Conservation (phyloP, 1,140 invertebrate genomes). For the Drosophila aff. region DNA sequence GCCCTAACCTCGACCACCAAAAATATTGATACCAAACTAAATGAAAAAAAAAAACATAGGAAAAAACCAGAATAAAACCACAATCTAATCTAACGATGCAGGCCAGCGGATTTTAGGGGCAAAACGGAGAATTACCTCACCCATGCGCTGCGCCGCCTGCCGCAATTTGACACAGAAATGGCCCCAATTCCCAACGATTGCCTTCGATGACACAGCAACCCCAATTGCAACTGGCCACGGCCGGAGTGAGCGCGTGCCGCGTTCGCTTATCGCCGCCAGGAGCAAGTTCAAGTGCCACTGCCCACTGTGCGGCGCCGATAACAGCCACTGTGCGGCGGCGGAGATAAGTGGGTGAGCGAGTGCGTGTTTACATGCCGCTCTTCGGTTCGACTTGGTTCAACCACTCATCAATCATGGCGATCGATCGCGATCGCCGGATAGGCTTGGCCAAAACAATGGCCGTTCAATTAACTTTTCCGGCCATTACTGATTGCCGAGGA, state of each 20-base stretch:
- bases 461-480: conserved; percentile 38
- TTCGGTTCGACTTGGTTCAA: conserved; percentile 9
- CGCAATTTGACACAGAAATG: conserved; percentile 14
- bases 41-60: conserved; percentile 15
- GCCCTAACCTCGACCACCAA: conserved; percentile 47
- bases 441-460: conserved; percentile 15
- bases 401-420: conserved; percentile 30
- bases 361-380: conserved; percentile 56
- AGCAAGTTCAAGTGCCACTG: conserved; percentile 61
- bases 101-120: not conserved
- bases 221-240: conserved; percentile 50
- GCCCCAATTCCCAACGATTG: conserved; percentile 13
- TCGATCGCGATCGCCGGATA: conserved; percentile 15
- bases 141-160: not conserved
- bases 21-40: conserved; percentile 25
- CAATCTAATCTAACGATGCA: conserved; percentile 60
- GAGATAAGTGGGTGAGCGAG: conserved; percentile 38
- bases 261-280: conserved; percentile 45
- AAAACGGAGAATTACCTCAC: conserved; percentile 7
- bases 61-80: conserved; percentile 33
- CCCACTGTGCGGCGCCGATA: conserved; percentile 11
- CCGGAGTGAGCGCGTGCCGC: conserved; percentile 49
- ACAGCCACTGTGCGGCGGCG: conserved; percentile 5
- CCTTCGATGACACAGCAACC: conserved; percentile 30
- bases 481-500: conserved; percentile 30